phyloP scores from a whole-genome alignment of 1,140 invertebrate species.

The Gyrodactylus salaris region DNA sequence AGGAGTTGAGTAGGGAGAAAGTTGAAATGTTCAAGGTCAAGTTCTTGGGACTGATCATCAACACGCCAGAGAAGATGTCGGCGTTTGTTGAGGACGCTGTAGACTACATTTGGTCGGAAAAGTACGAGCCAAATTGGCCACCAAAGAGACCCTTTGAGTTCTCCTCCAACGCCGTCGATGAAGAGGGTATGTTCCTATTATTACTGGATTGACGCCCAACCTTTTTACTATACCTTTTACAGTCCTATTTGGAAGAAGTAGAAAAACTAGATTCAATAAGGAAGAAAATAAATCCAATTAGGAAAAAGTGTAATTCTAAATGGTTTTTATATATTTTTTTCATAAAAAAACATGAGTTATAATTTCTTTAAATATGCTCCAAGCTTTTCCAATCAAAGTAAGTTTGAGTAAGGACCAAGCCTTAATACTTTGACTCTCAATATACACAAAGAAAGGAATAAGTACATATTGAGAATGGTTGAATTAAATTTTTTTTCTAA shows the following conservation, averaged over 20 bases:
- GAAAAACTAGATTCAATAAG: background rate
- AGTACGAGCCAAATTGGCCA: background rate
- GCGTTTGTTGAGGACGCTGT: background rate
- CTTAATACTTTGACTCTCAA: too few relatives aligned
- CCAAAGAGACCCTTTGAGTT: background rate
- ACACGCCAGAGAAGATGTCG: background rate
- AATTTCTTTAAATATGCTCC: too few relatives aligned
- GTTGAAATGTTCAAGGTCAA: background rate
- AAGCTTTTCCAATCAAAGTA: too few relatives aligned
- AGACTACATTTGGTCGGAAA: background rate
- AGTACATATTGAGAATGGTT: too few relatives aligned
- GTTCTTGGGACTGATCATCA: background rate
- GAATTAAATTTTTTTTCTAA: too few relatives aligned
- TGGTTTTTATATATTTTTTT: too few relatives aligned
- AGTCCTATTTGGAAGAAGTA: background rate
- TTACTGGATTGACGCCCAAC: too few relatives aligned
- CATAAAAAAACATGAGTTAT: too few relatives aligned
- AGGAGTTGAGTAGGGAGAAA: background rate
- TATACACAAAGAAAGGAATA: too few relatives aligned
- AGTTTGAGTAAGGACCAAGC: too few relatives aligned
- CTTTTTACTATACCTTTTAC: background rate
- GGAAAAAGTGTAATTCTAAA: too few relatives aligned
- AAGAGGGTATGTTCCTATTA: background rate
- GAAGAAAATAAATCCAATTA: too few relatives aligned
- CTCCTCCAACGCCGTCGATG: background rate